A percentile compares a stretch with the other conserved stretches of the same genome.
Conservation (phyloP, 2,113 vertebrate species). For the Zosterops hypoxanthus region DNA sequence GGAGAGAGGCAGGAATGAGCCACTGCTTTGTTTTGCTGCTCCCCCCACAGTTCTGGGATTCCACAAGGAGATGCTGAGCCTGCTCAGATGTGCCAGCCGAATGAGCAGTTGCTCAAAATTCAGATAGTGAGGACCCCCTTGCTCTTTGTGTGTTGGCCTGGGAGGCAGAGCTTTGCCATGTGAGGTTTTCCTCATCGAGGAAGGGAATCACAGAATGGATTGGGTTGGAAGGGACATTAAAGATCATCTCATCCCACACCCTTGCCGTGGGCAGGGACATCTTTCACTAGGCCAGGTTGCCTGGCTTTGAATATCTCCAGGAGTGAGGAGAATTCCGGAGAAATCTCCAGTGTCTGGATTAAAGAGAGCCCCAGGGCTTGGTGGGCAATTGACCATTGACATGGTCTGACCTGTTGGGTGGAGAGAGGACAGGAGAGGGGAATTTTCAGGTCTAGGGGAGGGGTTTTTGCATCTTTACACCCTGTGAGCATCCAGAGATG, state of each 20-base stretch:
- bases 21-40: accelerated
- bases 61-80: neutral
- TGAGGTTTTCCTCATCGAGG: neutral
- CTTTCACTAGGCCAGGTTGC: neutral
- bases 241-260: neutral
- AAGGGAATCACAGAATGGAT: neutral
- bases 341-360: neutral
- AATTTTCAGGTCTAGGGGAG: neutral
- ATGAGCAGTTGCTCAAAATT: accelerated
- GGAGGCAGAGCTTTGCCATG: accelerated
- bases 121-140: neutral
- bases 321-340: no score
- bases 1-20: neutral
- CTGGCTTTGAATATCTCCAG: neutral
- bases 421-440: neutral
- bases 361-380: neutral
- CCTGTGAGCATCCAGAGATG: accelerated
- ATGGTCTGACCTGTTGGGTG: accelerated
- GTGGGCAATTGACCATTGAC: no score
- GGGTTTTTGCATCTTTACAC: neutral
- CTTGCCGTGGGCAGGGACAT: neutral
- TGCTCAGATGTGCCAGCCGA: neutral
- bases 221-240: neutral
- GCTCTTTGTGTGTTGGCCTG: neutral
- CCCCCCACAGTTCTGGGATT: neutral